These are phyloP conservation scores for Mobula birostris DNA, from an alignment of 2,113 vertebrate species.

Conservation along the genomic window DNA sequence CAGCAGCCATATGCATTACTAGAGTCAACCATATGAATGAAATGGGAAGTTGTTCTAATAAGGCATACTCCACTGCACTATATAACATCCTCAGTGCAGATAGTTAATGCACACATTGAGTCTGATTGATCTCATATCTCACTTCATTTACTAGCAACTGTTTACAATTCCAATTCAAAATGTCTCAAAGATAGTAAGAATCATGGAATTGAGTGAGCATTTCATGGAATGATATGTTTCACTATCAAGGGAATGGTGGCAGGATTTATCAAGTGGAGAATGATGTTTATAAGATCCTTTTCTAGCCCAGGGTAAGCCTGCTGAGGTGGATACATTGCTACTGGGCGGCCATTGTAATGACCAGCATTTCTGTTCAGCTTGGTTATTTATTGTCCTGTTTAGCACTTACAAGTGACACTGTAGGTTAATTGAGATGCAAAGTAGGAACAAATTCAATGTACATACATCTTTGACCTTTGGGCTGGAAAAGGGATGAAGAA, in stretches of 20 bases:
- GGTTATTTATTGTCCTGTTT: not conserved
- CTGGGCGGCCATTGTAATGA: not conserved
- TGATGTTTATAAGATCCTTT: not conserved
- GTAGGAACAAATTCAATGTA: not conserved
- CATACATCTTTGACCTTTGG: not conserved
- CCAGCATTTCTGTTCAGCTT: not conserved
- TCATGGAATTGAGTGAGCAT: constrained; percentile 22
- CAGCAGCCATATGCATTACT: not conserved
- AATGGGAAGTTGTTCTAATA: not conserved
- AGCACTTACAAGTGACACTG: not conserved
- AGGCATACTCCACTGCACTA: not conserved
- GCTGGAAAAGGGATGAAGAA: constrained; percentile 30
- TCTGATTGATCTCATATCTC: not conserved
- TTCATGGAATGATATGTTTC: not conserved
- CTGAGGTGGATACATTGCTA: not conserved
- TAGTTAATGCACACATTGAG: not conserved
- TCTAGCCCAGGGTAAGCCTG: constrained; percentile 6
- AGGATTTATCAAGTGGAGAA: constrained; percentile 13
- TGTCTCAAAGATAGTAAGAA: not conserved
- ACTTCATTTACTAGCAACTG: not conserved
- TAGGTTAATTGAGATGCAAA: not conserved
- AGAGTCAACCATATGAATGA: not conserved
- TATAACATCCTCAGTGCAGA: not conserved
- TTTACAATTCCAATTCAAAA: constrained; percentile 23
- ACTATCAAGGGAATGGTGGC: not conserved